Evolutionary conservation across 1,140 invertebrate species (phyloP).

Genomic region (Drosophila simulans): DNA sequence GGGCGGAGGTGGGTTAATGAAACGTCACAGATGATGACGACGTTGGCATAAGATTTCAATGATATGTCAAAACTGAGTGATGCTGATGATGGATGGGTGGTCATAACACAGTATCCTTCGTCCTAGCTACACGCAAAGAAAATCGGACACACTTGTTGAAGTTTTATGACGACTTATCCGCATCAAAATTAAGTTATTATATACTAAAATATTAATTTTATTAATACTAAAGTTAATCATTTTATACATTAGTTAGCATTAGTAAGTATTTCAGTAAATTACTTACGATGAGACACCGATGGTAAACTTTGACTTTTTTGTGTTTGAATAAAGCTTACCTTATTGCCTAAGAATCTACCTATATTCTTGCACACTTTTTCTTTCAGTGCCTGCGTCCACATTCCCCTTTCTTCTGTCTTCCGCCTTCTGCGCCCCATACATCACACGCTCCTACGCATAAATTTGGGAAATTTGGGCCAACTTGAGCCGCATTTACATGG

Average conservation of each 20-base stretch:
- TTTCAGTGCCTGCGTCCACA: constrained; percentile 2
- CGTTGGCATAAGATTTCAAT: constrained; percentile 77
- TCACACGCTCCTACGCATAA: constrained; percentile 77
- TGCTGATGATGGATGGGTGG: constrained; percentile 75
- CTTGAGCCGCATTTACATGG: constrained; percentile 77
- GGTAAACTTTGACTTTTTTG: no score
- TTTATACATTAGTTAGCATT: no score
- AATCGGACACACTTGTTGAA: neutral
- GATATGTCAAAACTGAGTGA: constrained; percentile 82
- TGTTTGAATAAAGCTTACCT: no score
- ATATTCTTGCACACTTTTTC: neutral
- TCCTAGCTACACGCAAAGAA: neutral
- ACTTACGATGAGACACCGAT: no score
- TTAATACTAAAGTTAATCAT: no score
- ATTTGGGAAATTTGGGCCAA: constrained; percentile 67
- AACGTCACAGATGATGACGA: constrained; percentile 79
- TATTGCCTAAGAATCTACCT: no score
- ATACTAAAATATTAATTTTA: no score
- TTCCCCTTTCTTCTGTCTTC: neutral
- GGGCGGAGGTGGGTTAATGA: constrained; percentile 68
- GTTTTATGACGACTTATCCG: neutral
- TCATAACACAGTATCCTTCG: constrained; percentile 58
- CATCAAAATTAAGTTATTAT: no score
- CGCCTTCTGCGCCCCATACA: constrained; percentile 43
- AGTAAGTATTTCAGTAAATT: no score